These are phyloP conservation scores for Caradrina clavipalpis DNA, from an alignment of 2,888 invertebrate species.

Conservation along the genomic window DNA sequence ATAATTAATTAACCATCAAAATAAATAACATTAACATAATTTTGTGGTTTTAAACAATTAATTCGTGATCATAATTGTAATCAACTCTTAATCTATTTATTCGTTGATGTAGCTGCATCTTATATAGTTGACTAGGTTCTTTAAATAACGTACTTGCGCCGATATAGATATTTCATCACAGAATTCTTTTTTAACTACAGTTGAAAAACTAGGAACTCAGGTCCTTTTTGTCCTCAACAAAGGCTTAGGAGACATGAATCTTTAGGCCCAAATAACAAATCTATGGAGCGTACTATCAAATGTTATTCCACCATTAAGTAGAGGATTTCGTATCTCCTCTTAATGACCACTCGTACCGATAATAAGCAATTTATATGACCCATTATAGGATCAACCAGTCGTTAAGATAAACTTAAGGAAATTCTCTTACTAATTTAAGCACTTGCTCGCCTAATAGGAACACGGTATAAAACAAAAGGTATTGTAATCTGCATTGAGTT, in stretches of 20 bases:
- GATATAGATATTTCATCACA: background rate
- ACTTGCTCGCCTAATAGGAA: conserved; percentile 61
- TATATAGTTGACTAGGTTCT: no score
- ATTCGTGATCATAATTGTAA: no score
- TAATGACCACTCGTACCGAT: conserved; percentile 76
- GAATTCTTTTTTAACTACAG: background rate
- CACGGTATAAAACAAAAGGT: conserved; percentile 49
- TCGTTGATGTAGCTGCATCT: no score
- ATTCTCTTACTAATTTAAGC: conserved; percentile 72
- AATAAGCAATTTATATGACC: conserved; percentile 85
- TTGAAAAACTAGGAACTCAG: background rate
- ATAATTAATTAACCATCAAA: no score
- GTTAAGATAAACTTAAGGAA: conserved; percentile 82
- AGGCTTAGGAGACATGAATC: conserved; percentile 24
- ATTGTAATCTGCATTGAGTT: conserved; percentile 36
- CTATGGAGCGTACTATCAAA: conserved; percentile 59
- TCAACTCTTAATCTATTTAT: no score
- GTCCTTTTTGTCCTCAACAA: background rate
- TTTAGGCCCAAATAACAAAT: conserved; percentile 34
- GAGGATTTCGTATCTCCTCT: conserved; percentile 70
- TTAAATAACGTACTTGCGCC: no score
- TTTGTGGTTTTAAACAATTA: no score
- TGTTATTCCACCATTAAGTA: conserved; percentile 62
- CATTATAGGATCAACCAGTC: conserved; percentile 81
- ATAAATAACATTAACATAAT: no score